Evolutionary conservation across 1,140 invertebrate genomes (phyloP).

Genomic region (Leptopilina boulardi): DNA sequence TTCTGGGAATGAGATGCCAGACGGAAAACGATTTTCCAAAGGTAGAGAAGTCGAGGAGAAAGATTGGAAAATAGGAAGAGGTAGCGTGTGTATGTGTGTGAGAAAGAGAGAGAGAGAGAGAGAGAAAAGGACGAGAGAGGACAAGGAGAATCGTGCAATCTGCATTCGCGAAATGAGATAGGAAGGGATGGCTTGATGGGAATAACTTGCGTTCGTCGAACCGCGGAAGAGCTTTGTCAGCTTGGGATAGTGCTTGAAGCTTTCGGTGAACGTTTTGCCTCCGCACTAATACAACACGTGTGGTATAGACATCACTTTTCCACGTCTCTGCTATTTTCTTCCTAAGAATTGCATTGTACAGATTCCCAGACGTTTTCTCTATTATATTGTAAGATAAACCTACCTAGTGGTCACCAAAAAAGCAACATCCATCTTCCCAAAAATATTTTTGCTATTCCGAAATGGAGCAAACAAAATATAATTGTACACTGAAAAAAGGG

Average conservation of each 20-base stretch:
- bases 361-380: conserved; percentile 12
- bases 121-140: background rate
- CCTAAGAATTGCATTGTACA: conserved; percentile 7
- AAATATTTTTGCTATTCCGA: background rate
- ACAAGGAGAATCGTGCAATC: conserved; percentile 19
- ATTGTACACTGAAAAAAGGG: too few species aligned
- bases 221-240: conserved; percentile 27
- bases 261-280: conserved; percentile 25
- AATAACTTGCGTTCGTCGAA: conserved; percentile 22
- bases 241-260: conserved; percentile 22
- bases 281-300: conserved; percentile 21
- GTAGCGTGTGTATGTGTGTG: background rate
- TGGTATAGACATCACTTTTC: conserved; percentile 28
- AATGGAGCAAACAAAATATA: too few species aligned
- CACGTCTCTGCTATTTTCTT: background rate
- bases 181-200: conserved; percentile 11
- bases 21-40: background rate
- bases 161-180: conserved; percentile 19
- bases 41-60: conserved; percentile 2
- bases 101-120: background rate
- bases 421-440: background rate
- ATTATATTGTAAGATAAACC: background rate
- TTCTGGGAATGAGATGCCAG: conserved; percentile 2
- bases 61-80: conserved; percentile 17
- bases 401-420: background rate